Conservation (phyloP, 1,140 invertebrate genomes). For the Holotrichia oblita region DNA sequence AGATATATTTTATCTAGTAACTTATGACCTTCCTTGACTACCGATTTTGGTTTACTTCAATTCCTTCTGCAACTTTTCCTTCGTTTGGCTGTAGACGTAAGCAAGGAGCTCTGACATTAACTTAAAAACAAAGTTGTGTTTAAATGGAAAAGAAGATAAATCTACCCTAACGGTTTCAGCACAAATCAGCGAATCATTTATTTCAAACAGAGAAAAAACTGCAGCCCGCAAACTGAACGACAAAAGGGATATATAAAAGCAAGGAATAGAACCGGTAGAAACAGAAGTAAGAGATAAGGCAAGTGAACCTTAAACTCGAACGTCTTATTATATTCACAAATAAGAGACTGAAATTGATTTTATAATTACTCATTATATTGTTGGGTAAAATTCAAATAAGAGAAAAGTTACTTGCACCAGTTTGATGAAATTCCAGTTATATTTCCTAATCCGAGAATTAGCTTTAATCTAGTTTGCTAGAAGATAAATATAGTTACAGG, state of each 20-base stretch:
- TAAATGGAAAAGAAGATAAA: too few species aligned
- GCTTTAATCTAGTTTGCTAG: constrained; percentile 6
- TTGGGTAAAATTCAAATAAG: background rate
- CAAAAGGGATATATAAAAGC: too few species aligned
- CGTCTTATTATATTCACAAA: background rate
- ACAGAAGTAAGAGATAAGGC: background rate
- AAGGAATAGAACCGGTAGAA: background rate
- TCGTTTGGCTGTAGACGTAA: too few species aligned
- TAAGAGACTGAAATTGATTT: background rate
- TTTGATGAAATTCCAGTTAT: background rate
- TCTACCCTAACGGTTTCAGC: background rate
- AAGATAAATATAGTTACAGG: constrained; percentile 13
- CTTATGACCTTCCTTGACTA: too few species aligned
- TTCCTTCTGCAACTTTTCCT: too few species aligned
- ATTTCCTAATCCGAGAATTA: background rate
- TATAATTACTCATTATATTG: constrained; percentile 32
- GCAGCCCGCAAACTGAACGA: too few species aligned
- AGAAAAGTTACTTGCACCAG: background rate
- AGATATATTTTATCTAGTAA: too few species aligned
- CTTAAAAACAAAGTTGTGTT: too few species aligned
- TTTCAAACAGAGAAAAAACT: background rate
- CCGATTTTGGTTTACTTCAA: too few species aligned
- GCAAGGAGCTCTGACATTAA: too few species aligned
- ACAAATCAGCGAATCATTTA: background rate
- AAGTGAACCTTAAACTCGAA: background rate